Conservation (phyloP, 1,140 invertebrate genomes). For the Heliconius congener region DNA sequence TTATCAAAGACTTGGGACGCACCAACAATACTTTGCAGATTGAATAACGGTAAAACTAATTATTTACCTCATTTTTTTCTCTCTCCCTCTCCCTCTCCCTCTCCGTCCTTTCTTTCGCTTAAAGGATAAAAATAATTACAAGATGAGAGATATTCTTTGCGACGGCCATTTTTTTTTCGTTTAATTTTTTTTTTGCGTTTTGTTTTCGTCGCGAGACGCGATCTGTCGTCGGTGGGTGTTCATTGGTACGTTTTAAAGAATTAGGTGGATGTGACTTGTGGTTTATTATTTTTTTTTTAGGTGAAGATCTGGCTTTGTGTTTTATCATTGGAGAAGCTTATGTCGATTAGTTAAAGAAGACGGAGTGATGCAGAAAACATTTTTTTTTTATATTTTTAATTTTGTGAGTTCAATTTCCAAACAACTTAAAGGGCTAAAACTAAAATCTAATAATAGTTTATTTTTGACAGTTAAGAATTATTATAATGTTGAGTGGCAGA, state of each 20-base stretch:
- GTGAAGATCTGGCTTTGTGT: background rate
- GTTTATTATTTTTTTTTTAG: background rate
- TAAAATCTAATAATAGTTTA: no score
- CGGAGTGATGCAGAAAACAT: no score
- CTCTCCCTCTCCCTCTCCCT: constrained; percentile 56
- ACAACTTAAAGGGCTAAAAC: no score
- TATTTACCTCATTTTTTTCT: constrained; percentile 54
- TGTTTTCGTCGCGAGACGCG: constrained; percentile 63
- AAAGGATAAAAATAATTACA: constrained; percentile 81
- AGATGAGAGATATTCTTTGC: constrained; percentile 78
- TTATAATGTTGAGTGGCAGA: no score
- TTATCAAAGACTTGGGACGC: constrained; percentile 38
- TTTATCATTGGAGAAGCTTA: background rate
- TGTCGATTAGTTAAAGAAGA: no score
- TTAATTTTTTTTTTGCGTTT: constrained; percentile 49
- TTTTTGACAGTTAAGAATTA: no score
- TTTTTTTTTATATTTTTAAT: no score
- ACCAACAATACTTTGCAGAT: constrained; percentile 47
- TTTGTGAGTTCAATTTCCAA: no score
- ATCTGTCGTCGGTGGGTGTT: constrained; percentile 67
- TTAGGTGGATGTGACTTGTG: constrained; percentile 41
- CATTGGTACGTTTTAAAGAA: constrained; percentile 49
- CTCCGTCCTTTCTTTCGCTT: constrained; percentile 63
- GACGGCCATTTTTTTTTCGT: constrained; percentile 61
- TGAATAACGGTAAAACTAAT: constrained; percentile 70